phyloP scores from a whole-genome alignment of 2,113 vertebrate genomes.

The Strigops habroptila region DNA sequence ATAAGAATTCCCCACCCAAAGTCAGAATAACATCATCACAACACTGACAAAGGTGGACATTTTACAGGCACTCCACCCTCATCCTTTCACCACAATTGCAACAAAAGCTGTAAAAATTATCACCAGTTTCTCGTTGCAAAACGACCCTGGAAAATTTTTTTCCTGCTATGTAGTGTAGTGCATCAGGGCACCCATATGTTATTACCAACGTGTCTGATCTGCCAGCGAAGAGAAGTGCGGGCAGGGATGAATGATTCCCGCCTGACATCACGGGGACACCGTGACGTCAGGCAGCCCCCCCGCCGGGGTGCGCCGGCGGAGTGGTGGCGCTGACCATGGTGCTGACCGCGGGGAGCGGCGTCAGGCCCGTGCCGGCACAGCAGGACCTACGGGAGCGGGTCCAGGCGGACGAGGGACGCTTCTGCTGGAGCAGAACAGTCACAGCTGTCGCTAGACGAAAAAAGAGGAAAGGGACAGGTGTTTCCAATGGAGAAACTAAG shows the following conservation, averaged over 20 bases:
- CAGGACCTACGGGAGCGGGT: fast-evolving
- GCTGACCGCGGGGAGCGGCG: background rate
- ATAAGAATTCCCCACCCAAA: background rate
- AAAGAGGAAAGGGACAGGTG: background rate
- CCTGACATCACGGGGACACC: background rate
- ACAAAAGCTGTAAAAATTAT: background rate
- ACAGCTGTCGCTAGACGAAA: too few relatives aligned
- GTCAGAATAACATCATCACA: background rate
- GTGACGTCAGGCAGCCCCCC: background rate
- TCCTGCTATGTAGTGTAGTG: fast-evolving
- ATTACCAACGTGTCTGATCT: fast-evolving
- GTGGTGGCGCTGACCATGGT: background rate
- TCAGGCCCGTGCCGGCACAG: background rate
- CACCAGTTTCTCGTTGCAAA: background rate
- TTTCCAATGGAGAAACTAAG: background rate
- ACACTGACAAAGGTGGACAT: background rate
- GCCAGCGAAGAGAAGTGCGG: background rate
- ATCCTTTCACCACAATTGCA: background rate
- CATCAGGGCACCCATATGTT: too few relatives aligned
- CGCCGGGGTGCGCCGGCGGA: background rate
- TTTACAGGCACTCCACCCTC: background rate
- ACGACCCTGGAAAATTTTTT: too few relatives aligned
- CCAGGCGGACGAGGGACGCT: fast-evolving
- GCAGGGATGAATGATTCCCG: fast-evolving
- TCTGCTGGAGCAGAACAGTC: fast-evolving